Evolutionary conservation across 2,888 invertebrate genomes (phyloP), one percentile per base, ranked within the genome.

Genomic region (Elegia similella): DNA sequence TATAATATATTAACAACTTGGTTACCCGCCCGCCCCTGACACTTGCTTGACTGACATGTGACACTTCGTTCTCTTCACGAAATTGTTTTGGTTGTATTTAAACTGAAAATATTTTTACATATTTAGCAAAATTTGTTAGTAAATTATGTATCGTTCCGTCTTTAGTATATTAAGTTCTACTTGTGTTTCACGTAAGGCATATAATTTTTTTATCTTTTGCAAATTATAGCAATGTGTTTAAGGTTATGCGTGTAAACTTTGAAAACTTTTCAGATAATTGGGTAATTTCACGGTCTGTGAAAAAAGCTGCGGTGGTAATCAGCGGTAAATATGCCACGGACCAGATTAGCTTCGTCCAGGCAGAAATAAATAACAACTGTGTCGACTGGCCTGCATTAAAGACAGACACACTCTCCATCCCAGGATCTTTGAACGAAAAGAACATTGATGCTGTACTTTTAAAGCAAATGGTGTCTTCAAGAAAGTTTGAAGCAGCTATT

Each of bases 371-470:
- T 46, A 72, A 63, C n/a, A 69, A 67, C 34, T 61, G 63, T 12
- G 59, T 67, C 68, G 86, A 88, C 59, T 93, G 93, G 92, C 58
- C 68, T 3, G 55, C 65, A 44, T 63, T 93, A 15, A 92, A 92
- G 73, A 70, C 80, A 34, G 76, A 85, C 60, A 66, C 92, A 47
- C 67, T 93, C 13, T 72, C 78, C 0, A 79, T 76, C 61, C 70
- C 66, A 46, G 85, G 86, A n/a, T 70, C 71, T 34, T 67, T 92
- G 12, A 92, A 82, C 50, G 62, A 80, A 43, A 83, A 86, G 43
- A 95, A 93, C 73, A 82, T 95, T 34, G 95, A 95, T 81, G 92
- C 93, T 38, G 73, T 92, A 0, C 86, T 95, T 42, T 72, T 95
- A 42, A 92, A 93, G 57, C 69, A 88, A 16, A 93, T 94, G 77